phyloP scores from a whole-genome alignment of 1,140 invertebrate genomes.

The Hestina assimilis region DNA sequence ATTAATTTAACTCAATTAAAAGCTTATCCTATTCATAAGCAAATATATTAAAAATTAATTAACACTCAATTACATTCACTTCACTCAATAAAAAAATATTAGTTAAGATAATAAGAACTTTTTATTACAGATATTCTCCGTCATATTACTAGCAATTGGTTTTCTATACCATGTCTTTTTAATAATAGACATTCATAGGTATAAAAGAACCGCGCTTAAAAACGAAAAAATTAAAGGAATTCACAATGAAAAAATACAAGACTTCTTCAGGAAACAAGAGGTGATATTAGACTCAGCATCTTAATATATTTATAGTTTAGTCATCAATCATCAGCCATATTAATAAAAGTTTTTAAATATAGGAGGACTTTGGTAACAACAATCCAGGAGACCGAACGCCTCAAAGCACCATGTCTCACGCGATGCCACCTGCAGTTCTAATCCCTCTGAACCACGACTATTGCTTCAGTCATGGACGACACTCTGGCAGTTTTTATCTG shows the following conservation, averaged over 20 bases:
- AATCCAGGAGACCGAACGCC: slow-evolving; percentile 58
- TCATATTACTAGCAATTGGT: slow-evolving; percentile 79
- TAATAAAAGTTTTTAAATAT: slow-evolving; percentile 7
- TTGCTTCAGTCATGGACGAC: slow-evolving; percentile 81
- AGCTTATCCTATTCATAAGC: not conserved
- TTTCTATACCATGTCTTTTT: slow-evolving; percentile 81
- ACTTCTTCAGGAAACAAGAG: slow-evolving; percentile 66
- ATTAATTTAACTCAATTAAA: not conserved
- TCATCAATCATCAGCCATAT: too few species aligned
- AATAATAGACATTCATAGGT: slow-evolving; percentile 80
- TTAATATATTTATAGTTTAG: too few species aligned
- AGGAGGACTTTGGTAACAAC: slow-evolving; percentile 58
- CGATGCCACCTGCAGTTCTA: slow-evolving; percentile 44
- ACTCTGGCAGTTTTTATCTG: slow-evolving; percentile 85
- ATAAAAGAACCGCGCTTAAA: slow-evolving; percentile 75
- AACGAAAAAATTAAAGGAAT: slow-evolving; percentile 69
- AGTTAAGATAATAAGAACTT: too few species aligned
- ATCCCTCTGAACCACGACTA: slow-evolving; percentile 76
- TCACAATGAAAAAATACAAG: slow-evolving; percentile 57
- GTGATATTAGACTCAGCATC: too few species aligned
- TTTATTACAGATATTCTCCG: slow-evolving; percentile 79
- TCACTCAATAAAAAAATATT: too few species aligned
- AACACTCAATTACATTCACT: too few species aligned
- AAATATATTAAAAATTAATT: not conserved
- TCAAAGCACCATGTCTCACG: slow-evolving; percentile 33